phyloP scores from a whole-genome alignment of 2,797 vertebrate species.

The Periparus ater region DNA sequence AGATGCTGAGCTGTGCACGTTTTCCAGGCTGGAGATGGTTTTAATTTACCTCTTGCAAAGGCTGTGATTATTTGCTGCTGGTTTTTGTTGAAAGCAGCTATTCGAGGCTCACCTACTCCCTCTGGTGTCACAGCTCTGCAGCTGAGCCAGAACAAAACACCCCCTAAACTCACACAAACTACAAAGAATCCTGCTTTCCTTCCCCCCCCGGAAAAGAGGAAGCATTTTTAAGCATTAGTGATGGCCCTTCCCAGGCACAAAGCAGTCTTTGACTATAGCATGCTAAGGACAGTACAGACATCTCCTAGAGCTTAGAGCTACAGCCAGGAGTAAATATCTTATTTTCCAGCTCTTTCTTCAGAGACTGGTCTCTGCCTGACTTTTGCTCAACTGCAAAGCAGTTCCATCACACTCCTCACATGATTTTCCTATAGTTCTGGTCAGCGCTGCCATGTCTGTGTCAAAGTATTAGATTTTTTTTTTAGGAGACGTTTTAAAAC shows the following conservation, averaged over 20 bases:
- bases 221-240: background rate
- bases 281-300: background rate
- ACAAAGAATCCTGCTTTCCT: background rate
- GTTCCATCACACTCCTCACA: rapidly evolving
- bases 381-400: background rate
- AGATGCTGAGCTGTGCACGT: constrained; percentile 67
- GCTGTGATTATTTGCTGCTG: constrained; percentile 50
- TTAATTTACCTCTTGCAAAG: constrained; percentile 67
- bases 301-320: background rate
- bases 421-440: background rate
- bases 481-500: background rate
- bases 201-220: background rate
- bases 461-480: background rate
- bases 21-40: constrained; percentile 57
- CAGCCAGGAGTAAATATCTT: background rate
- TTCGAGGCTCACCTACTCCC: constrained; percentile 54
- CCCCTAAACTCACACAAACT: background rate
- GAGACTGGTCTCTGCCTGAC: background rate
- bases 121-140: constrained; percentile 35
- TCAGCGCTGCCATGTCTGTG: background rate
- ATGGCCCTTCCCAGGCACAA: background rate
- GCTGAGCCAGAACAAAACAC: background rate
- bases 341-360: background rate
- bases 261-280: background rate
- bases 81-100: constrained; percentile 24